Percentiles rank a stretch among this genome's conserved stretches.
phyloP scores from a whole-genome alignment of 2,797 vertebrate genomes.

The Gallirallus australis region DNA sequence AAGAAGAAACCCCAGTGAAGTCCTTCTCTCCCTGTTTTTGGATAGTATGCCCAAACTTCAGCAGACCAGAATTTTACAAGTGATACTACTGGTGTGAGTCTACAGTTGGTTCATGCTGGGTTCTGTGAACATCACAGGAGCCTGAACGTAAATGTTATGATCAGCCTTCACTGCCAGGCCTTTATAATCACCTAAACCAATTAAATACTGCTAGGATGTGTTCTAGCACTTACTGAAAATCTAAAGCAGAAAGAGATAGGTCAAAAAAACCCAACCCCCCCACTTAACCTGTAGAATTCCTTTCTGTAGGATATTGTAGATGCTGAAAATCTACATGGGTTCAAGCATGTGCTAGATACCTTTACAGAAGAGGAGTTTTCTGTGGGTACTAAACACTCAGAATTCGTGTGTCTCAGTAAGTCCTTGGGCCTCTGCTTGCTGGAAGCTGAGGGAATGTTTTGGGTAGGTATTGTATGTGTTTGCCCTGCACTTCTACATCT shows the following conservation, averaged over 20 bases:
- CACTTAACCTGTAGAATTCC: background rate
- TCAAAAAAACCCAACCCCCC: rapidly evolving
- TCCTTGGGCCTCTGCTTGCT: background rate
- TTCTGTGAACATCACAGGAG: background rate
- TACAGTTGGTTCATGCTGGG: background rate
- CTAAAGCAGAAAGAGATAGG: background rate
- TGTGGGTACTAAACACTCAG: background rate
- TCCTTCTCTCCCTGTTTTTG: background rate
- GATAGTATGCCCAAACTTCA: background rate
- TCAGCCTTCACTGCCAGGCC: background rate
- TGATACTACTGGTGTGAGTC: background rate
- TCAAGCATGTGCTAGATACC: background rate
- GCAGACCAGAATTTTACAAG: background rate
- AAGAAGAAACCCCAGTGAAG: background rate
- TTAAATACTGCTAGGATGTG: background rate
- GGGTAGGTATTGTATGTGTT: background rate
- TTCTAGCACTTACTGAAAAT: background rate
- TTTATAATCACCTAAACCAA: background rate
- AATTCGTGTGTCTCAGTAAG: background rate
- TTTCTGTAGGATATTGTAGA: background rate
- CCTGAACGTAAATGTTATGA: background rate
- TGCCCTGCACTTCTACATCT: background rate
- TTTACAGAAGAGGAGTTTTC: background rate
- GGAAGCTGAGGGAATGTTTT: background rate
- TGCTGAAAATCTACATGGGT: background rate